Evolutionary conservation across 2,113 vertebrate genomes (phyloP).

Genomic region (Coreoperca whiteheadi): DNA sequence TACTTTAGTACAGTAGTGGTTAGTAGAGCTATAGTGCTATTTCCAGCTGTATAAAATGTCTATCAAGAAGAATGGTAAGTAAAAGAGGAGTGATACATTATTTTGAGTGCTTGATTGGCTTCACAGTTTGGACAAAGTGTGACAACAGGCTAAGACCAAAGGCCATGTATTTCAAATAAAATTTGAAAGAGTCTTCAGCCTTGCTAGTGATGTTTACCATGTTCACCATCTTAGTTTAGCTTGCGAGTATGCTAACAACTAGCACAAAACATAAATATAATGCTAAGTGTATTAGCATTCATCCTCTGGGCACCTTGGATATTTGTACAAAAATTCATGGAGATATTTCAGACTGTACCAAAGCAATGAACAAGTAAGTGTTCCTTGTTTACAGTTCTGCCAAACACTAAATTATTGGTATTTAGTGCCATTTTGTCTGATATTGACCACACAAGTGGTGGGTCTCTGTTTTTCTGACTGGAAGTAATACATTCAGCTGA

Average conservation of each 20-base stretch:
- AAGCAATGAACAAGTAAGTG: background rate
- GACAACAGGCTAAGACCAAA: background rate
- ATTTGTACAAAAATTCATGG: background rate
- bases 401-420: background rate
- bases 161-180: background rate
- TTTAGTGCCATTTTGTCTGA: background rate
- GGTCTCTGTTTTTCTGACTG: background rate
- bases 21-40: background rate
- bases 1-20: constrained; percentile 1
- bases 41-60: constrained; percentile 6
- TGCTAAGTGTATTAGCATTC: background rate
- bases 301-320: background rate
- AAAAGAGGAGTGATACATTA: background rate
- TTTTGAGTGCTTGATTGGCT: background rate
- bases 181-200: background rate
- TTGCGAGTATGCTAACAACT: background rate
- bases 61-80: background rate
- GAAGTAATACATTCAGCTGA: background rate
- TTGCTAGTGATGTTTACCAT: background rate
- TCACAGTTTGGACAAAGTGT: background rate
- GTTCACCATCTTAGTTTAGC: background rate
- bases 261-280: background rate
- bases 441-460: background rate
- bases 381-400: background rate
- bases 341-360: background rate